Evolutionary conservation across 2,888 invertebrate genomes (phyloP), one percentile per base, ranked within the genome.

Genomic region (Nineta flava): DNA sequence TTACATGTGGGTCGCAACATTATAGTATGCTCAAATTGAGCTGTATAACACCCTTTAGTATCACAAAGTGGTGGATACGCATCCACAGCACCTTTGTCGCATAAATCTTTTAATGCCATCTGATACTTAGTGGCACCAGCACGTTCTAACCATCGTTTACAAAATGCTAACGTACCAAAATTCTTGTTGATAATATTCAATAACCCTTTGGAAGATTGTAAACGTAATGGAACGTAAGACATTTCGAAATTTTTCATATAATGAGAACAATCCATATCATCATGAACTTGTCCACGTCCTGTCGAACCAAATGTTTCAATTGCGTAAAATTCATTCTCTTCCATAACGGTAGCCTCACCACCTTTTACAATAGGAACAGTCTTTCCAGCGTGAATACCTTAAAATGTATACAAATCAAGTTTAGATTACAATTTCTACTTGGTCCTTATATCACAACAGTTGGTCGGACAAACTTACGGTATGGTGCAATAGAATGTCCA

Each of bases 291-390:
- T 0, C 90, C 91, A 48, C 83, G 79, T 2, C 99, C 99, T 1
- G 99, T 99, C 7, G 96, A 96, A 41, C 99, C 99, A 65, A 99
- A 99, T 0, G 99, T 99, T 71, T 99, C 99, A 58, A 99, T 99
- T 1, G 97, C 97, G 71, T 96, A 99, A 68, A 96, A 93, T 69
- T 97, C 97, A 63, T 94, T 92, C 66, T 97, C 97, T 69, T 99
- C 99, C 99, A 99, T 99, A 53, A 88, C 82, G 0, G 90, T 93
- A 0, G 90, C 87, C 65, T 99, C 97, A 1, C 97, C 97, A 2
- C 99, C 97, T 66, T 95, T 96, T 1, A 99, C 99, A 59, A 99
- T 99, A 1, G 99, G 99, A 46, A 99, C 99, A 1, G 99, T 97
- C 71, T 99, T 99, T 2, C 99, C 99, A 48, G 96, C 93, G 62